Evolutionary conservation across 2,113 vertebrate species (phyloP).

Genomic region (Montifringilla adamsi): DNA sequence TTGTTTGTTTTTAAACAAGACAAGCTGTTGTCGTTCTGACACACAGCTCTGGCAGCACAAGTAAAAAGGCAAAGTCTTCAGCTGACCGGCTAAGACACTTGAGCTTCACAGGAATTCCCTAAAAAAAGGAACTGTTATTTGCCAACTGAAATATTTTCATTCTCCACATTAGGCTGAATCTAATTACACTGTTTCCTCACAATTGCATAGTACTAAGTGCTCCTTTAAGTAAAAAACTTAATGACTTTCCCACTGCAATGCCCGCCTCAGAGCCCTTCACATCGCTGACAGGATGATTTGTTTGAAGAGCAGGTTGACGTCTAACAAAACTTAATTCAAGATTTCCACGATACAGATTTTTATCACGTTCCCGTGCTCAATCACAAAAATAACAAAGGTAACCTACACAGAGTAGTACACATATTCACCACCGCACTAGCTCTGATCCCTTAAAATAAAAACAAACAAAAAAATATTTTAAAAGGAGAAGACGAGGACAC

Average conservation of each 20-base stretch:
- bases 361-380: not conserved
- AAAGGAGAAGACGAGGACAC: not conserved
- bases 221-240: not conserved
- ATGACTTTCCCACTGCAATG: not conserved
- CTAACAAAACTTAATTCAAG: not conserved
- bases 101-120: slow-evolving; percentile 30
- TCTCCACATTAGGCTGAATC: slow-evolving; percentile 26
- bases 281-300: not conserved
- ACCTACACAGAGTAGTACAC: not conserved
- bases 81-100: not conserved
- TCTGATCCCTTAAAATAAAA: not conserved
- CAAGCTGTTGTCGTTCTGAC: not conserved
- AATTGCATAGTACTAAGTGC: not conserved
- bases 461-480: not conserved
- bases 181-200: slow-evolving; percentile 30
- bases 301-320: not conserved
- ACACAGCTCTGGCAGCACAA: not conserved
- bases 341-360: not conserved
- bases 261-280: not conserved
- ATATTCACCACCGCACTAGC: not conserved
- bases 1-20: not conserved
- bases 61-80: not conserved
- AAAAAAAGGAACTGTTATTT: slow-evolving; percentile 17
- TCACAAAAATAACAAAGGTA: not conserved
- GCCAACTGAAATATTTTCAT: slow-evolving; percentile 49